Base-by-base conservation (phyloP, 2,797 vertebrate species). In the Odontamblyopus lacepedii region DNA sequence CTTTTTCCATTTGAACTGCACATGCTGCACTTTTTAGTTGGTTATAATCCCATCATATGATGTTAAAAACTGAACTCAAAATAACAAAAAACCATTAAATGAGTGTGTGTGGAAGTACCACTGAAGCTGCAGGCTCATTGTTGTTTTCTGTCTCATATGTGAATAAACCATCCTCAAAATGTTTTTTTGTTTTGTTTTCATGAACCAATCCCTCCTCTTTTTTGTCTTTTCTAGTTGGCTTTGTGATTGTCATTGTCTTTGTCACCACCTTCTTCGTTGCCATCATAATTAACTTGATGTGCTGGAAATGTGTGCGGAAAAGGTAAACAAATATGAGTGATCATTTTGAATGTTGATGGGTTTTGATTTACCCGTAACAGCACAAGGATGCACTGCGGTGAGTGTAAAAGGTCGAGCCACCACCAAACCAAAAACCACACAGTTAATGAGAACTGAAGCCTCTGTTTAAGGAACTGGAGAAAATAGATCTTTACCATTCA, bases 271-370 rank as follows among this genome's bases (percentile, higher is more conserved):
- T 92, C 70, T 79, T 91, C 44, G 15, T 87, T 18, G 67, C 67
- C 6, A 63, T 93, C 63, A 29, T 91, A 4, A 75, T 73, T 56
- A 93, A 92, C 82, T 61, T 94, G 64, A 80, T 94, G 87, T 94
- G 90, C 78, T 89, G 93, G 79, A 86, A 89, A 15, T 93, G 92
- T 78, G 74, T 90, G 65, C 89, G 88, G 30, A 61, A 86, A 85
- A 92, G 93, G 94, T 95, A 84, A 19, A 7, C 4, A n/a, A 9
- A 44, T 4, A 66, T n/a, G 38, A 44, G 32, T 38, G 32, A n/a
- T 15, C 0, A 15, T 7, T 8, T 18, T 23, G 29, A 50, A 51
- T 51, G 19, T 19, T 1, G 29, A 13, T 69, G 70, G 53, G 77
- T 88, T 87, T 85, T 83, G 74, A 87, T 88, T 88, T 74, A 76